Conservation (phyloP, 2,113 vertebrate species). For the Hyaena hyaena region DNA sequence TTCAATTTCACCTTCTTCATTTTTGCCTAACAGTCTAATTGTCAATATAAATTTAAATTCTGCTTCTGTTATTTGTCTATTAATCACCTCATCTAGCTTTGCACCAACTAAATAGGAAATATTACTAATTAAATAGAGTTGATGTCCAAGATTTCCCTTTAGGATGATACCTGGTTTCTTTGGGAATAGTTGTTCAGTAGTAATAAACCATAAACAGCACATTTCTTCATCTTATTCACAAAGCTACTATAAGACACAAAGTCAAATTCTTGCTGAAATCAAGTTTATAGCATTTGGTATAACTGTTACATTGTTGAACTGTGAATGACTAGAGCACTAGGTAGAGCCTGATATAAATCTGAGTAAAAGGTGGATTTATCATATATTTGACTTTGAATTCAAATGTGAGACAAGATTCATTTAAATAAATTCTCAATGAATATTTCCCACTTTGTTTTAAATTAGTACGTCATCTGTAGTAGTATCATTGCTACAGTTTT, state of each 20-base stretch:
- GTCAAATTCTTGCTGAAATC: slow-evolving; percentile 11
- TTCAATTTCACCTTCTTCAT: slow-evolving; percentile 15
- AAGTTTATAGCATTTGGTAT: not conserved
- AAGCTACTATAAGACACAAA: not conserved
- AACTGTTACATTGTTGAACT: not conserved
- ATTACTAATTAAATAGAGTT: not conserved
- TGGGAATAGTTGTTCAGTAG: not conserved
- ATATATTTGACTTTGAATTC: not conserved
- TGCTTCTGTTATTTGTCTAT: slow-evolving; percentile 15
- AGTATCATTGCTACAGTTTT: slow-evolving; percentile 10
- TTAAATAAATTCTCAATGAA: slow-evolving; percentile 3
- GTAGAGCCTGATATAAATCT: not conserved
- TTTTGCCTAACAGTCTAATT: not conserved
- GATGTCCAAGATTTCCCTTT: not conserved
- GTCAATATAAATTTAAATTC: not conserved
- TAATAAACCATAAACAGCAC: not conserved
- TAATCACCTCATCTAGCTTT: not conserved
- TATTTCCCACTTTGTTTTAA: not conserved
- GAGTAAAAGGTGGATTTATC: not conserved
- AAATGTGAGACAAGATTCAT: not conserved
- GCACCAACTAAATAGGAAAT: not conserved
- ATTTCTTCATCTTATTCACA: slow-evolving; percentile 7
- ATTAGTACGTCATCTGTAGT: not conserved
- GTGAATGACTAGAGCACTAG: not conserved
- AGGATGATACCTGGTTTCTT: not conserved